phyloP scores from a whole-genome alignment of 2,797 vertebrate species.

The Neosilurus hyrtlii region DNA sequence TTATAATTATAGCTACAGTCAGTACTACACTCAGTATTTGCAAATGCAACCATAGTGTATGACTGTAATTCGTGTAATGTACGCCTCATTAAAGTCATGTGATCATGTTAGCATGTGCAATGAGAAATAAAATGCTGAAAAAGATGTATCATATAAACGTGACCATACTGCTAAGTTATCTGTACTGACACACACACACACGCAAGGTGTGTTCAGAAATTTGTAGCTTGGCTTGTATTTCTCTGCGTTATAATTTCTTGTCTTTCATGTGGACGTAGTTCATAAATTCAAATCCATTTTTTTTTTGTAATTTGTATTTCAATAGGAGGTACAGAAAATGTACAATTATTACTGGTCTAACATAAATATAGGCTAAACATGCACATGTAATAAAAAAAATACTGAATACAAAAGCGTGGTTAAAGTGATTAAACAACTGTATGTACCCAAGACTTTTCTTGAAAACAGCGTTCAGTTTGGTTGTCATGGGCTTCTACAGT shows the following conservation, averaged over 20 bases:
- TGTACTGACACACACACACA: too few relatives aligned
- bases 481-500: conserved; percentile 38
- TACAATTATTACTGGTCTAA: conserved; percentile 56
- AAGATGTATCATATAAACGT: background rate
- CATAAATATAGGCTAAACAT: conserved; percentile 63
- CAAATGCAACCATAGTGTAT: background rate
- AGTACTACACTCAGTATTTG: background rate
- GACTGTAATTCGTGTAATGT: background rate
- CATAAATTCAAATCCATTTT: background rate
- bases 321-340: conserved; percentile 70
- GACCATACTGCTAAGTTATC: too few relatives aligned
- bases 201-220: too few relatives aligned
- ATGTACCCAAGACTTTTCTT: too few relatives aligned
- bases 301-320: conserved; percentile 67
- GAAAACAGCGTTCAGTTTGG: conserved; percentile 28
- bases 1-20: background rate
- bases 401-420: conserved; percentile 61
- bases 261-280: background rate
- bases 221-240: background rate
- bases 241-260: too few relatives aligned
- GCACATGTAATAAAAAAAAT: conserved; percentile 53
- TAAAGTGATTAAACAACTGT: conserved; percentile 52
- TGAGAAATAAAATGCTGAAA: background rate
- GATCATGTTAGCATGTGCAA: background rate
- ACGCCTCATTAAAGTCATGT: background rate